These are phyloP conservation scores for Benitochromis conjunctus DNA, from an alignment of 2,113 vertebrate genomes.

Conservation along the genomic window DNA sequence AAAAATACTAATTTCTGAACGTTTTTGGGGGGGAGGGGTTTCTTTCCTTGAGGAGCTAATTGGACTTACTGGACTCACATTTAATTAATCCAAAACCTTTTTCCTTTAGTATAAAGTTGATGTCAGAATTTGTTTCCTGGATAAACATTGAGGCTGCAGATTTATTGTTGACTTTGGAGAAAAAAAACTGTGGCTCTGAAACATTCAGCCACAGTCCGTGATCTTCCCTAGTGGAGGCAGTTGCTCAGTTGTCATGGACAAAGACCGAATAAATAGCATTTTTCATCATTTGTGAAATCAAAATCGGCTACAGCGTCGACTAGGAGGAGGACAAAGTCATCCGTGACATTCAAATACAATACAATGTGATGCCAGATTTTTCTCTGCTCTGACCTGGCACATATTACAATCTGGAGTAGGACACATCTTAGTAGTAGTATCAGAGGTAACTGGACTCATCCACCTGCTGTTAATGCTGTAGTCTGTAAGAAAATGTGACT, in stretches of 20 bases:
- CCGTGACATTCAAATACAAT: not conserved
- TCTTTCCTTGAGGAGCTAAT: not conserved
- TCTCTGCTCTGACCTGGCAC: not conserved
- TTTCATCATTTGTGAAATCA: not conserved
- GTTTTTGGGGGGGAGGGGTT: accelerated
- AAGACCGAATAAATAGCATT: not conserved
- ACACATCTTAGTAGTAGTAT: not conserved
- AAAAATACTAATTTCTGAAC: not conserved
- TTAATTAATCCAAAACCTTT: not conserved
- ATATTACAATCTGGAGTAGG: not conserved
- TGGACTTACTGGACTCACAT: not conserved
- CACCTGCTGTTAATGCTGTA: not conserved
- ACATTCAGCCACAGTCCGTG: not conserved
- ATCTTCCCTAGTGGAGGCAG: not conserved
- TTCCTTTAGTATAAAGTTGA: not conserved
- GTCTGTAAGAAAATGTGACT: not conserved
- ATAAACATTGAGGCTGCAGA: not conserved
- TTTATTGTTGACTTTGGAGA: not conserved
- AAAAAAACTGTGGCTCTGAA: not conserved
- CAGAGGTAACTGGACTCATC: not conserved
- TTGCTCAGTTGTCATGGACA: not conserved
- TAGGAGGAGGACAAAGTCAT: not conserved
- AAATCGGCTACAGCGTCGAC: not conserved
- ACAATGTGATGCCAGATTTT: not conserved
- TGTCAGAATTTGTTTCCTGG: not conserved